Percentiles rank a stretch among this genome's conserved stretches.
These are phyloP conservation scores for Dendrocincla tyrannina DNA, from an alignment of 2,797 vertebrate species.

Conservation along the genomic window DNA sequence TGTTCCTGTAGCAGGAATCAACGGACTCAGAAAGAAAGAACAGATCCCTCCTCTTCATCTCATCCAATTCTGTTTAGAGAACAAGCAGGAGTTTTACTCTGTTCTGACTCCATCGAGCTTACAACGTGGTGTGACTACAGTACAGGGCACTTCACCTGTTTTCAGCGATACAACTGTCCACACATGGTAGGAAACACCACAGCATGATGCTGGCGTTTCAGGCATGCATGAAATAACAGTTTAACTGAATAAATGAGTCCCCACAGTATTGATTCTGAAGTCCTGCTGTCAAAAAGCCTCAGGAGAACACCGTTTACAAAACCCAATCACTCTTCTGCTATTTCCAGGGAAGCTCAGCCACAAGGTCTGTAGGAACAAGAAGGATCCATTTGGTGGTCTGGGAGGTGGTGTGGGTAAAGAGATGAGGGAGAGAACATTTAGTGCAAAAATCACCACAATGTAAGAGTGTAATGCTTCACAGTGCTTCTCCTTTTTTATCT, in stretches of 20 bases:
- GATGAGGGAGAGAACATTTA: neutral
- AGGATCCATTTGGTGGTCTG: neutral
- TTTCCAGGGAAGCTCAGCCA: neutral
- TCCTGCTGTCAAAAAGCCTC: neutral
- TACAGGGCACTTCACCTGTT: accelerated
- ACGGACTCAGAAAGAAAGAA: neutral
- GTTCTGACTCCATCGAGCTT: neutral
- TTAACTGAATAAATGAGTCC: neutral
- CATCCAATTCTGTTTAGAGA: neutral
- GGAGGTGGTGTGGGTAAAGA: neutral
- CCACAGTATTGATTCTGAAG: neutral
- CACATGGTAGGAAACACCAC: neutral
- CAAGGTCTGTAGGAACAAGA: neutral
- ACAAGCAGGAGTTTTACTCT: neutral
- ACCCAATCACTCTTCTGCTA: accelerated
- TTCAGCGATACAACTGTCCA: neutral
- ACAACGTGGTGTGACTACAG: neutral
- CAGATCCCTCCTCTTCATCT: neutral
- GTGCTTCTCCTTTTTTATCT: neutral
- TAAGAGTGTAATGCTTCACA: neutral
- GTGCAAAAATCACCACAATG: neutral
- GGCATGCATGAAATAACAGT: neutral
- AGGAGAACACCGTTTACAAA: neutral
- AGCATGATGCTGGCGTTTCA: neutral
- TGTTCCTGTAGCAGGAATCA: neutral